Conservation (phyloP, 2,888 invertebrate genomes). For the Mesodorylaimus sp. region DNA sequence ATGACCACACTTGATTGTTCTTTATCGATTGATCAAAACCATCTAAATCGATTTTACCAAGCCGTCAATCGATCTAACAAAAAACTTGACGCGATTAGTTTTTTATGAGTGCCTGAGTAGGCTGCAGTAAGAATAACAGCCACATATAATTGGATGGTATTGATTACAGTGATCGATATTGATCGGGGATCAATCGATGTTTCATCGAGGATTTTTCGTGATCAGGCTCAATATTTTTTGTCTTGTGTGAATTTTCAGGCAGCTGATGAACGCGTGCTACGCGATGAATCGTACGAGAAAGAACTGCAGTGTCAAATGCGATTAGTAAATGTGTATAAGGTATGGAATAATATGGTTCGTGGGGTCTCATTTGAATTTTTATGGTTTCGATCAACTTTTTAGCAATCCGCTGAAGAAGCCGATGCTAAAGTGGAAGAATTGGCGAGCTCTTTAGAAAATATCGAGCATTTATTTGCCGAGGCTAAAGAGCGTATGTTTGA, state of each 20-base stretch:
- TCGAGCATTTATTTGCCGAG: slow-evolving; percentile 50
- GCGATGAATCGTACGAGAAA: slow-evolving; percentile 53
- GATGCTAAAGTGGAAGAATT: slow-evolving; percentile 58
- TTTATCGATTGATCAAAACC: no score
- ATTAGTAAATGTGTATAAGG: slow-evolving; percentile 62
- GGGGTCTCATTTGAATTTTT: neutral
- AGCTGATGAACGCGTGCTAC: slow-evolving; percentile 47
- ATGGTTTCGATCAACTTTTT: slow-evolving; percentile 9
- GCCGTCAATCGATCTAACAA: no score
- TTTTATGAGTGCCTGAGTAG: no score
- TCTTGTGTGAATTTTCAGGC: slow-evolving; percentile 32
- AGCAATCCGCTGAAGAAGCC: slow-evolving; percentile 49
- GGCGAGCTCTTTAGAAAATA: slow-evolving; percentile 53
- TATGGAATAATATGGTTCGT: slow-evolving; percentile 15
- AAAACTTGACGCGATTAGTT: no score
- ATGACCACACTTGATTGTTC: no score
- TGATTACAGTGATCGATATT: no score
- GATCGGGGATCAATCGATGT: neutral
- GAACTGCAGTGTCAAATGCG: slow-evolving; percentile 68
- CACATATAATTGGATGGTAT: no score
- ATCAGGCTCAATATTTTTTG: neutral
- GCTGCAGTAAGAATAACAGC: no score
- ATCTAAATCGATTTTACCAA: no score
- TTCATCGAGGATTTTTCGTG: neutral
- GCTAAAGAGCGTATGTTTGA: slow-evolving; percentile 43